These are phyloP conservation scores for Dendrolimus pini DNA, from an alignment of 2,888 invertebrate genomes.

Conservation along the genomic window DNA sequence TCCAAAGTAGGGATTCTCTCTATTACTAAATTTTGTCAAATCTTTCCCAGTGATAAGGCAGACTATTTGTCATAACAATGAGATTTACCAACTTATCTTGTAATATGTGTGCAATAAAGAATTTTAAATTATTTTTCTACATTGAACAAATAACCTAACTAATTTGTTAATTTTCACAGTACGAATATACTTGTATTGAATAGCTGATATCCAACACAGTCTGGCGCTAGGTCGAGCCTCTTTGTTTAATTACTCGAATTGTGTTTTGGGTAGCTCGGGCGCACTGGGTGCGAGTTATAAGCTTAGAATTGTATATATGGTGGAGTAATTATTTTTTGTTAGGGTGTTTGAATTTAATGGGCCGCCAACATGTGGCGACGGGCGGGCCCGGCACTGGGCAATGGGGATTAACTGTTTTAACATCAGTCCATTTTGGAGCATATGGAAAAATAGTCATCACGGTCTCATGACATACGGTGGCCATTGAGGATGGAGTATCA, in stretches of 20 bases:
- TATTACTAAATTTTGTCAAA: no score
- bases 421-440: constrained; percentile 29
- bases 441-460: constrained; percentile 41
- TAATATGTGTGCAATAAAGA: no score
- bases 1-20: no score
- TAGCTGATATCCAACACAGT: no score
- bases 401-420: constrained; percentile 27
- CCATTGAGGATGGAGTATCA: neutral
- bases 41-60: no score
- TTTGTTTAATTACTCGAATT: neutral
- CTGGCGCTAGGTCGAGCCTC: constrained; percentile 12
- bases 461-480: constrained; percentile 2
- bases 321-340: constrained; percentile 70
- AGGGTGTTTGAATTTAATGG: constrained; percentile 56
- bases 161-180: no score
- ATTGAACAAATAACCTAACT: no score
- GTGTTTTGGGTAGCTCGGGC: neutral
- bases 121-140: no score
- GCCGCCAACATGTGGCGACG: constrained; percentile 55
- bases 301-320: constrained; percentile 44
- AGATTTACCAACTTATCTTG: no score
- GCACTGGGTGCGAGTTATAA: constrained; percentile 26
- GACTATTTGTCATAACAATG: no score
- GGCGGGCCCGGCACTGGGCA: constrained; percentile 15
- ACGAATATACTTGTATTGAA: no score